These are phyloP conservation scores for Anolis apletophallus DNA, from an alignment of 2,797 vertebrate genomes.

Conservation along the genomic window DNA sequence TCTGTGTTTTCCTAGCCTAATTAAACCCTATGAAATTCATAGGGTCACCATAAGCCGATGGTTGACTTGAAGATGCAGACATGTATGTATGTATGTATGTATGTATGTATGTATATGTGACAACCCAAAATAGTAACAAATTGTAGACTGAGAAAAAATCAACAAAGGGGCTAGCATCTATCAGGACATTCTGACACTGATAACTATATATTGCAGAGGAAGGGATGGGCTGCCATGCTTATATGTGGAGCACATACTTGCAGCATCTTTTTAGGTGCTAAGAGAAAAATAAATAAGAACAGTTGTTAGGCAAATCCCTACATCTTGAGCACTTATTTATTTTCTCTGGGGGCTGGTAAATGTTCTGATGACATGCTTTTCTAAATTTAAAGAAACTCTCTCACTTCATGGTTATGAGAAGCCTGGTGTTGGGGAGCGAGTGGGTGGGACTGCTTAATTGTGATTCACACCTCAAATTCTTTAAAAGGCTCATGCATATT, in stretches of 20 bases:
- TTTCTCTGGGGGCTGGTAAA: constrained; percentile 80
- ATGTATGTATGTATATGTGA: constrained; percentile 15
- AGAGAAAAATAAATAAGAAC: constrained; percentile 75
- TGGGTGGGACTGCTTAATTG: constrained; percentile 82
- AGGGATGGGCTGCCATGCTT: neutral
- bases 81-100: neutral
- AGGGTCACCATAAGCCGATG: too few relatives aligned
- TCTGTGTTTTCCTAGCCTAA: too few relatives aligned
- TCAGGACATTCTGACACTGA: constrained; percentile 61
- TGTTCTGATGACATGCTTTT: constrained; percentile 81
- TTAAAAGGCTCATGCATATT: constrained; percentile 79
- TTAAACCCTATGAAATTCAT: too few relatives aligned
- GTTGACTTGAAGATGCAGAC: too few relatives aligned
- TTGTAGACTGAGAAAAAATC: neutral
- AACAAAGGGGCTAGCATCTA: constrained; percentile 23
- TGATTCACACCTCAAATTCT: constrained; percentile 81
- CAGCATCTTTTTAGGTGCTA: constrained; percentile 67
- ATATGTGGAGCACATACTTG: constrained; percentile 66
- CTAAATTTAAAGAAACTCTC: constrained; percentile 83
- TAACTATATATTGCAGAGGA: constrained; percentile 64
- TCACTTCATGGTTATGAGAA: constrained; percentile 81
- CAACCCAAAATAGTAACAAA: constrained; percentile 65
- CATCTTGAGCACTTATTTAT: constrained; percentile 79
- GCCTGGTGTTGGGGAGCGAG: constrained; percentile 79
- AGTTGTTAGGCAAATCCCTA: constrained; percentile 69